Conservation (phyloP, 2,113 vertebrate genomes). For the Corythoichthys haematopterus region DNA sequence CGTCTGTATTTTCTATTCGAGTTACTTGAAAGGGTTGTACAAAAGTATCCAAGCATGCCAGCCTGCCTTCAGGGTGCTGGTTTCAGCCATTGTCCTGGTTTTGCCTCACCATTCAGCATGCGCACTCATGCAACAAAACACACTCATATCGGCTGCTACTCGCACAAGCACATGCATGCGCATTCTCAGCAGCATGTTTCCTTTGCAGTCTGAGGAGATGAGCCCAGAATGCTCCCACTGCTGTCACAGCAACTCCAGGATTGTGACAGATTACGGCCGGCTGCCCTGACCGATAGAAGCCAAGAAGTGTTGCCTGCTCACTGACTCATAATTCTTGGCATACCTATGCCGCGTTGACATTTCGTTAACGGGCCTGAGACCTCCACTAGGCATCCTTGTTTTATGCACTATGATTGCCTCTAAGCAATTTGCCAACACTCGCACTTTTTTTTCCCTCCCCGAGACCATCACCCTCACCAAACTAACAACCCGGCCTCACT, state of each 20-base stretch:
- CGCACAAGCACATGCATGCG: slow-evolving; percentile 24
- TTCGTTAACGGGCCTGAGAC: slow-evolving; percentile 76
- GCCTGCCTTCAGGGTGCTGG: neutral
- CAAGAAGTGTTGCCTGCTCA: slow-evolving; percentile 63
- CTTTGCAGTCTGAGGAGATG: slow-evolving; percentile 53
- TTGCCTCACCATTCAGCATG: neutral
- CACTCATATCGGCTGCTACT: slow-evolving; percentile 8
- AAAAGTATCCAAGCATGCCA: slow-evolving; percentile 11
- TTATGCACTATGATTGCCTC: slow-evolving; percentile 72
- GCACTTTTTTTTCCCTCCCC: slow-evolving; percentile 59
- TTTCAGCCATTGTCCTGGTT: slow-evolving; percentile 6
- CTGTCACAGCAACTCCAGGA: slow-evolving; percentile 72
- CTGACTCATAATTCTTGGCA: slow-evolving; percentile 76
- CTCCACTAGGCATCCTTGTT: slow-evolving; percentile 65
- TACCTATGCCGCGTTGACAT: slow-evolving; percentile 73
- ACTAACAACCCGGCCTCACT: slow-evolving; percentile 9
- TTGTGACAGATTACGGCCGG: slow-evolving; percentile 74
- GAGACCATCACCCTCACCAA: neutral
- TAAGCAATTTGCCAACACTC: slow-evolving; percentile 75
- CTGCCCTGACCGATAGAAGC: slow-evolving; percentile 67
- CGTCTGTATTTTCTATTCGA: slow-evolving; percentile 3
- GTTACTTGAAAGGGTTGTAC: slow-evolving; percentile 1
- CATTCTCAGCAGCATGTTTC: slow-evolving; percentile 39
- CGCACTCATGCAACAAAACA: slow-evolving; percentile 4
- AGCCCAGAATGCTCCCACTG: slow-evolving; percentile 64